Evolutionary conservation across 1,140 invertebrate genomes (phyloP).

Genomic region (Drosophila micromelanica): DNA sequence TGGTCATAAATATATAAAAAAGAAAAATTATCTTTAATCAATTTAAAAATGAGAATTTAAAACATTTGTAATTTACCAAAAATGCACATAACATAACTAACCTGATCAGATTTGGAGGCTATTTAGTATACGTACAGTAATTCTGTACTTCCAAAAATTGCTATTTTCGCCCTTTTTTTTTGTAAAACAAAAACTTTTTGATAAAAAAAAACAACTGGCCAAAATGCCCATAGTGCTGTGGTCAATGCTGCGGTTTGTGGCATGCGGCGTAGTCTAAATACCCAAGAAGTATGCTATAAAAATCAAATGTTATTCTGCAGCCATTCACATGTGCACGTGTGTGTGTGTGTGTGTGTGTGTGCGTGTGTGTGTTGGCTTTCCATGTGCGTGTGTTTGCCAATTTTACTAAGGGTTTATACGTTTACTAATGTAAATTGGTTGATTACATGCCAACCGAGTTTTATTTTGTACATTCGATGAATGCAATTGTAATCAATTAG

Average conservation of each 20-base stretch:
- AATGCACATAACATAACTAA: too few relatives aligned
- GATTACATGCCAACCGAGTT: conserved; percentile 48
- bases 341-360: conserved; percentile 7
- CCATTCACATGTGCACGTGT: conserved; percentile 22
- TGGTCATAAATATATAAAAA: too few relatives aligned
- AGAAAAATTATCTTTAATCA: too few relatives aligned
- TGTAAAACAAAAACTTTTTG: too few relatives aligned
- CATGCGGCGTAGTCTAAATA: conserved; percentile 17
- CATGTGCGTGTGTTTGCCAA: not conserved
- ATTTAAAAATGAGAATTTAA: too few relatives aligned
- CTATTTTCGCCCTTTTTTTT: too few relatives aligned
- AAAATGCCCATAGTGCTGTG: not conserved
- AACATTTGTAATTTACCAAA: too few relatives aligned
- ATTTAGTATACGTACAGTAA: too few relatives aligned
- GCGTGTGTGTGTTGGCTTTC: not conserved
- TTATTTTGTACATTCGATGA: conserved; percentile 17
- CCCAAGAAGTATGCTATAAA: conserved; percentile 52
- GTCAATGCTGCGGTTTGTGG: conserved; percentile 12
- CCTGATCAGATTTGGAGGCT: too few relatives aligned
- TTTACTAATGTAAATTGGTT: conserved; percentile 52
- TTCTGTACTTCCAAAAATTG: too few relatives aligned
- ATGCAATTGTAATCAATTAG: conserved; percentile 41
- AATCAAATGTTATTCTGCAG: conserved; percentile 27
- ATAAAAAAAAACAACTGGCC: too few relatives aligned
- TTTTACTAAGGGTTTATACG: conserved; percentile 1